Evolutionary conservation across 2,113 vertebrate species (phyloP), one percentile per base, ranked within the genome.

Genomic region (Terrapene triunguis): DNA sequence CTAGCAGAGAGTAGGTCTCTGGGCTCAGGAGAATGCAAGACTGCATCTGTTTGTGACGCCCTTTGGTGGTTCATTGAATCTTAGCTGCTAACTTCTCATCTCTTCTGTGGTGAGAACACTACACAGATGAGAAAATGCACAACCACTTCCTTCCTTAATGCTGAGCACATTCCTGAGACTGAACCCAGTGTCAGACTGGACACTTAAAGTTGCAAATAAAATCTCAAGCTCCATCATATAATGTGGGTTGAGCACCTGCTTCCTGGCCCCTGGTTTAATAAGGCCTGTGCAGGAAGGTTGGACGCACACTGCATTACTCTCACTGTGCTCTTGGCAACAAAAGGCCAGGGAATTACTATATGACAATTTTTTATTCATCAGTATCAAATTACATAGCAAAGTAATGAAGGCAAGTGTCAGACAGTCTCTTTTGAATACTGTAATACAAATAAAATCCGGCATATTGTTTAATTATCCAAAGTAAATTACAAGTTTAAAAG

Each of bases 331-430:
- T 96, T 14, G 13, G 79, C 44, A 96, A 76, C 48, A 74, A 57
- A 96, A 97, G 95, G 21, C 76, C 62, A 96, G 74, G 81, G 93
- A 87, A 88, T 79, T 91, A 96, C 94, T 89, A 84, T 97, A 98
- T 96, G 92, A 97, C 93, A 98, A 97, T 96, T 96, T 92, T 98
- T 98, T 98, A 98, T 98, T 98, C 98, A 98, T 98, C 98, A 97
- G 97, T 98, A 98, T 98, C 98, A 98, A 99, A 98, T 98, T 98
- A 98, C 95, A 98, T 98, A 98, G 98, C 98, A 98, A 97, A 98
- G 94, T 98, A 97, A 97, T 97, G 98, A 97, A 98, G 94, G 96
- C 95, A 97, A 94, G 97, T 97, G 96, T 95, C 96, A 98, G 97
- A 97, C 97, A 87, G 89, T 89, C 84, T 97, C 91, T 96, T 93